Conservation (phyloP, 2,113 vertebrate genomes). For the Hyaena hyaena region DNA sequence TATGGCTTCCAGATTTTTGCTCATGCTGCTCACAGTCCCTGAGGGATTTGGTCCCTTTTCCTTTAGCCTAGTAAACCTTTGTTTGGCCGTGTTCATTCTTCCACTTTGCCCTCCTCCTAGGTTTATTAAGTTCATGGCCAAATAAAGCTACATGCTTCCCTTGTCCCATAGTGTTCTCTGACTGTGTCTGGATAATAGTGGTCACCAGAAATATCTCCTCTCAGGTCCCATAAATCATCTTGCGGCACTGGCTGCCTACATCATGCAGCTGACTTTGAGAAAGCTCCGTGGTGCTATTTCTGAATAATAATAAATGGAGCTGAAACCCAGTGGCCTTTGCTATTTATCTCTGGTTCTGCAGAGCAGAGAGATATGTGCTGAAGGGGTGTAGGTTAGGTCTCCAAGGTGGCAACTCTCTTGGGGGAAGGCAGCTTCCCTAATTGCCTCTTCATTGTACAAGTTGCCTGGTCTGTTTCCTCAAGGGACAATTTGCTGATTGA, state of each 20-base stretch:
- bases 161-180: background rate
- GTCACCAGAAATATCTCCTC: constrained; percentile 33
- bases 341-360: constrained; percentile 40
- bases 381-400: background rate
- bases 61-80: background rate
- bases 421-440: constrained; percentile 24
- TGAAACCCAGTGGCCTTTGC: constrained; percentile 27
- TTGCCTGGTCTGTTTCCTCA: constrained; percentile 42
- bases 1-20: background rate
- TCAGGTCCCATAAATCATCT: constrained; percentile 59
- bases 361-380: background rate
- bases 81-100: background rate
- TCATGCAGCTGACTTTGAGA: constrained; percentile 62
- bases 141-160: background rate
- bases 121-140: constrained; percentile 44
- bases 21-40: background rate
- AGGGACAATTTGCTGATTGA: constrained; percentile 1
- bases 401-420: background rate
- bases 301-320: constrained; percentile 67
- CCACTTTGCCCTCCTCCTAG: background rate
- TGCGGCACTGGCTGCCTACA: background rate
- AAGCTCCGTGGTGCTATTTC: constrained; percentile 50
- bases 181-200: background rate
- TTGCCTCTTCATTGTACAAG: background rate
- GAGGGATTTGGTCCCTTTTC: background rate